Conservation (phyloP, 1,140 invertebrate genomes). For the Dryas iulia region DNA sequence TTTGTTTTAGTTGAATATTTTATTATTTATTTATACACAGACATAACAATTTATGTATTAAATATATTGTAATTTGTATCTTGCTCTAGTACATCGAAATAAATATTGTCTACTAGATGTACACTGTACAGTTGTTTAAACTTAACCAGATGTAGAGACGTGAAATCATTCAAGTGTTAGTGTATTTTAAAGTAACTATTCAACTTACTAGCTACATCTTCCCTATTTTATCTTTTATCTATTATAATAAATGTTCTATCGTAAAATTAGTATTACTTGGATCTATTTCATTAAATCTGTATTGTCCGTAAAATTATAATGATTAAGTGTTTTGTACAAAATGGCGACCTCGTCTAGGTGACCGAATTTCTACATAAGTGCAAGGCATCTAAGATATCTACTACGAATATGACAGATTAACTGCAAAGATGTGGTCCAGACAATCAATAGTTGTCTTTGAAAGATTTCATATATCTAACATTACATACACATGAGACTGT, state of each 20-base stretch:
- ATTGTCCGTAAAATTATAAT: conserved; percentile 50
- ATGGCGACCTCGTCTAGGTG: conserved; percentile 76
- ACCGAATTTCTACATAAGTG: conserved; percentile 76
- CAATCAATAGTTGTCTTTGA: neutral
- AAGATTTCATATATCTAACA: too few species aligned
- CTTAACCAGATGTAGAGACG: conserved; percentile 41
- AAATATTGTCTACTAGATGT: conserved; percentile 38
- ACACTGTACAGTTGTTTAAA: conserved; percentile 44
- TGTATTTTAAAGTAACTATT: conserved; percentile 56
- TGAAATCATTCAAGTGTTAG: conserved; percentile 60
- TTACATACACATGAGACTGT: neutral
- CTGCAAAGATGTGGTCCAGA: conserved; percentile 12
- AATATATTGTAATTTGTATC: conserved; percentile 44
- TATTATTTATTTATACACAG: conserved; percentile 78
- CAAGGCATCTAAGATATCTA: conserved; percentile 39
- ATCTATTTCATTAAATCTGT: conserved; percentile 71
- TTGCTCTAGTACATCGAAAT: conserved; percentile 61
- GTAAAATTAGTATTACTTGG: conserved; percentile 72
- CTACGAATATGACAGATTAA: conserved; percentile 15
- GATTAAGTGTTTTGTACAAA: conserved; percentile 75
- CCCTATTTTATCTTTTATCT: conserved; percentile 72
- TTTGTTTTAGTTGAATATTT: conserved; percentile 77
- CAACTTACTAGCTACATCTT: conserved; percentile 56
- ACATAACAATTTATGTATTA: conserved; percentile 54
- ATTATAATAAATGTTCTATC: conserved; percentile 78